Evolutionary conservation across 1,140 invertebrate species (phyloP), one percentile per base, ranked within the genome.

Genomic region (Arctopsyche grandis): DNA sequence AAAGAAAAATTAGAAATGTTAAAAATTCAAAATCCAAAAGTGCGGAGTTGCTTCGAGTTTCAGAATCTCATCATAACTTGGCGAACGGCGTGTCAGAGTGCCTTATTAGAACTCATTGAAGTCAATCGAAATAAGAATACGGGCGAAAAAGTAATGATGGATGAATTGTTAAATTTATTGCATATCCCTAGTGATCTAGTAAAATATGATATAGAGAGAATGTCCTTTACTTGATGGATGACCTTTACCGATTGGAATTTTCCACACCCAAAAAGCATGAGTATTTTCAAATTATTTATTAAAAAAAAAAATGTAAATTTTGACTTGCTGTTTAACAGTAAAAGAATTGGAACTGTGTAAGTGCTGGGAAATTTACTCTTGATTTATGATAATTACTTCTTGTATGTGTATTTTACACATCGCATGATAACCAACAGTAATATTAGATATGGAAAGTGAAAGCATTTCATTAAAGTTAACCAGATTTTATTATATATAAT

Each of bases 181-280:
- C 43, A 69, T 29, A 77, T 77, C 12, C 63, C 75, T 1, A 0
- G 12, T n/a, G 38, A 69, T 48, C 24, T 77, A 26, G 75, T 77
- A 24, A 77, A 52, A 77, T 77, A 69, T 29, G 43, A 77, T 48
- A 12, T 0, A 16, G 75, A 77, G 7, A 3, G 26, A n/a, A 69
- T 77, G 75, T 22, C 7, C 26, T 75, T 75, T 58, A 29, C 21
- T 5, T 24, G 56, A 19, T 60, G 9, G 7, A 9, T 5, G 48
- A 4, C 16, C 7, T 16, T 60, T 60, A 26, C 26, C 9, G 19
- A n/a, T n/a, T n/a, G n/a, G n/a, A n/a, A n/a, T n/a, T n/a, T n/a
- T n/a, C n/a, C n/a, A n/a, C n/a, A n/a, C n/a, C n/a, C n/a, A n/a
- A n/a, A n/a, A n/a, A n/a, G n/a, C n/a, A n/a, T n/a, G n/a, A 63